Conservation (phyloP, 2,888 invertebrate species). For the Amphipoea lucens region DNA sequence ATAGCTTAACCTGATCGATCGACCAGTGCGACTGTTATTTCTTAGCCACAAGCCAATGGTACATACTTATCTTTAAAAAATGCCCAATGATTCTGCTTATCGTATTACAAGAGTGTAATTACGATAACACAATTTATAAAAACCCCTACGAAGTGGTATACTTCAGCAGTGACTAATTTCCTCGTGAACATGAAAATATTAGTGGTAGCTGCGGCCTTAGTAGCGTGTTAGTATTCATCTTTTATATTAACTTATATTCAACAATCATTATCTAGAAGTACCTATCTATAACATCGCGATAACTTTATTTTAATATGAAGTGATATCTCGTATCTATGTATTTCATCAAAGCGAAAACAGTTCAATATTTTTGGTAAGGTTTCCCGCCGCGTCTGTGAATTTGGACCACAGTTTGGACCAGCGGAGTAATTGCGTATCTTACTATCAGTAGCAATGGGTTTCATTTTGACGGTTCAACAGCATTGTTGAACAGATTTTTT, state of each 20-base stretch:
- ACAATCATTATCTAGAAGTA: not conserved
- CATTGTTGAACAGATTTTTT: not conserved
- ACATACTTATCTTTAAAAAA: conserved; percentile 11
- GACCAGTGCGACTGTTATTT: too few species aligned
- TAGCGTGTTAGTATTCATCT: conserved; percentile 72
- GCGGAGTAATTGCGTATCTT: not conserved
- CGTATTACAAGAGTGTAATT: not conserved
- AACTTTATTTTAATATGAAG: not conserved
- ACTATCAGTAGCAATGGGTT: not conserved
- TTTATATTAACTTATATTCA: not conserved
- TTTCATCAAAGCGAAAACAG: not conserved
- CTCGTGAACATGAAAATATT: conserved; percentile 72
- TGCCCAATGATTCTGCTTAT: not conserved
- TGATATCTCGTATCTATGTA: not conserved
- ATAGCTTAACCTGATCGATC: too few species aligned
- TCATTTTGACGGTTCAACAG: not conserved
- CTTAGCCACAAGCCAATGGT: not conserved
- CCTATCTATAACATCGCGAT: not conserved
- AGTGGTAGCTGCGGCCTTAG: conserved; percentile 68
- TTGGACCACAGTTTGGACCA: too few species aligned
- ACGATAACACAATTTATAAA: conserved; percentile 45
- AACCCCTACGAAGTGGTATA: not conserved
- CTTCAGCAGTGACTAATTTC: conserved; percentile 4
- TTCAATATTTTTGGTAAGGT: not conserved
- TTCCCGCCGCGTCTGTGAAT: not conserved